A percentile compares a stretch with the other conserved stretches of the same genome.
phyloP scores from a whole-genome alignment of 2,888 invertebrate species.

The Heliconius hortense region DNA sequence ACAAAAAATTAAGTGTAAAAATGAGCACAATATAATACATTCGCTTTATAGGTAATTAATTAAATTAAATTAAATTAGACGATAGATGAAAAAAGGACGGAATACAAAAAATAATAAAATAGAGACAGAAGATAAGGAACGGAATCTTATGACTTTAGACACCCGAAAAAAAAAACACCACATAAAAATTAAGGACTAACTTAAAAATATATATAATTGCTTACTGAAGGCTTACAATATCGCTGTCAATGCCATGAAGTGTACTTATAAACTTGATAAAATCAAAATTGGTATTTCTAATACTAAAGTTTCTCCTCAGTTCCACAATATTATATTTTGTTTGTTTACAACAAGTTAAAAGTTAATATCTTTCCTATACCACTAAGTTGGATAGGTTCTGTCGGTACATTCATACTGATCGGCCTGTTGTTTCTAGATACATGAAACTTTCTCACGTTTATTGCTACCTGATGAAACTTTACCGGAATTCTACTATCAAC shows the following conservation, averaged over 20 bases:
- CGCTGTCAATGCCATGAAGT: background rate
- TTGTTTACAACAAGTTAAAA: slow-evolving; percentile 18
- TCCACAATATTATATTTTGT: slow-evolving; percentile 16
- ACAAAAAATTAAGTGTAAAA: too few species aligned
- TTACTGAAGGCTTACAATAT: too few species aligned
- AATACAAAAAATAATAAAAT: too few species aligned
- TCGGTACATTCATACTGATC: slow-evolving; percentile 17
- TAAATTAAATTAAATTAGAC: too few species aligned
- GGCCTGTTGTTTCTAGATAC: slow-evolving; percentile 61
- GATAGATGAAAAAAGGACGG: too few species aligned
- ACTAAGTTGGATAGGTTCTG: slow-evolving; percentile 18
- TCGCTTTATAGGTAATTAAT: too few species aligned
- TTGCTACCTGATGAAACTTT: slow-evolving; percentile 56
- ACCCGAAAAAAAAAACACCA: background rate
- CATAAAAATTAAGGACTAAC: background rate
- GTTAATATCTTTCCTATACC: slow-evolving; percentile 1
- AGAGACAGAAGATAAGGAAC: too few species aligned
- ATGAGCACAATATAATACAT: too few species aligned
- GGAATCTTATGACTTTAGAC: background rate
- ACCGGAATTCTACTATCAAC: slow-evolving; percentile 38
- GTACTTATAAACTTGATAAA: background rate
- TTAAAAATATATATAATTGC: background rate
- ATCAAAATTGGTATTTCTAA: background rate
- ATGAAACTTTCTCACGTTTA: slow-evolving; percentile 55
- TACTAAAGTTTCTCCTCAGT: background rate